Conservation (phyloP, 2,797 vertebrate genomes). For the Rhinatrema bivittatum region DNA sequence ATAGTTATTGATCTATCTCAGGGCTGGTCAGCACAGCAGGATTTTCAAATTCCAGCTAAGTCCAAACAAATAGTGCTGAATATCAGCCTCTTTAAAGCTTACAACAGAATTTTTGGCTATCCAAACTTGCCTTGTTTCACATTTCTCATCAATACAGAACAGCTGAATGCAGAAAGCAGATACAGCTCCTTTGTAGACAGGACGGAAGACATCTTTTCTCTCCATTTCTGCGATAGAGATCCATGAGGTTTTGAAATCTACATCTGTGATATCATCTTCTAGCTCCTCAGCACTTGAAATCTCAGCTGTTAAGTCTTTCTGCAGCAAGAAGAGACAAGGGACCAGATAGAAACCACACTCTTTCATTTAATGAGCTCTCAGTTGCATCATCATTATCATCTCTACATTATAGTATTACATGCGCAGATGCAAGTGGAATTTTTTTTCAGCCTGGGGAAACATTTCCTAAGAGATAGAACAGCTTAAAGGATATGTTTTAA, state of each 20-base stretch:
- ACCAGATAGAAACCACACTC: not conserved
- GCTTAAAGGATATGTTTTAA: conserved; percentile 12
- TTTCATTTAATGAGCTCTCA: not conserved
- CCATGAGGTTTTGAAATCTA: conserved; percentile 2
- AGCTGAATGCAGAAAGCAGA: conserved; percentile 70
- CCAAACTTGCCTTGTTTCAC: conserved; percentile 66
- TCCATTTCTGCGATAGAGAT: not conserved
- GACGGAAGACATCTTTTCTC: conserved; percentile 15
- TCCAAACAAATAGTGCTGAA: too few relatives aligned
- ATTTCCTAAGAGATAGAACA: not conserved
- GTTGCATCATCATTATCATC: not conserved
- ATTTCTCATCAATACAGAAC: conserved; percentile 68
- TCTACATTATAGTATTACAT: not conserved
- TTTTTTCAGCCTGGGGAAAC: not conserved
- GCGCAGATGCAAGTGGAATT: not conserved
- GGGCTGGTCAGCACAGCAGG: too few relatives aligned
- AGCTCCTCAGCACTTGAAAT: not conserved
- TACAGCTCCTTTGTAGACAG: conserved; percentile 29
- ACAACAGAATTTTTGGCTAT: too few relatives aligned
- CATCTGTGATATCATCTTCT: not conserved
- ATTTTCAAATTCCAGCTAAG: too few relatives aligned
- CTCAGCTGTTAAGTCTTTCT: not conserved
- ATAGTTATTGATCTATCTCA: too few relatives aligned
- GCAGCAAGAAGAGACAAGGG: conserved; percentile 10
- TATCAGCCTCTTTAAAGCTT: too few relatives aligned